phyloP scores from a whole-genome alignment of 2,888 invertebrate species.

The Mayetiola destructor region DNA sequence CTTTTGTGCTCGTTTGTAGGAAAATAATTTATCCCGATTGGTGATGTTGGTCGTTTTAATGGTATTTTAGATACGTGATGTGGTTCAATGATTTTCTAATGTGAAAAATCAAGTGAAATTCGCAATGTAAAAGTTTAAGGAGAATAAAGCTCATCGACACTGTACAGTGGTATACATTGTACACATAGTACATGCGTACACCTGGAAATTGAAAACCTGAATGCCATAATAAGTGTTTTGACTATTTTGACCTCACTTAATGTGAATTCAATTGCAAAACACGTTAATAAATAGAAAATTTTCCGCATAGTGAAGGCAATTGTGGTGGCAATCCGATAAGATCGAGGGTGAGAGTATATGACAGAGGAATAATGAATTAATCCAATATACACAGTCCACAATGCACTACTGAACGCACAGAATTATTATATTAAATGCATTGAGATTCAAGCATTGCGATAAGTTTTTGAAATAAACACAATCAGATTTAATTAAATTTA shows the following conservation, averaged over 20 bases:
- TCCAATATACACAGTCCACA: too few relatives aligned
- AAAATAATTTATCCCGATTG: not conserved
- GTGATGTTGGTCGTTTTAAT: not conserved
- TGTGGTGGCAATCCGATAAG: too few relatives aligned
- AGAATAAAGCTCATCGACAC: not conserved
- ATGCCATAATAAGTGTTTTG: too few relatives aligned
- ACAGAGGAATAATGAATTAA: too few relatives aligned
- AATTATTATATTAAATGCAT: too few relatives aligned
- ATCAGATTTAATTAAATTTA: too few relatives aligned
- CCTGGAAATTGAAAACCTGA: not conserved
- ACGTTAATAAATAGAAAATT: slow-evolving; percentile 9
- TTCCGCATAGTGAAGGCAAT: slow-evolving; percentile 10
- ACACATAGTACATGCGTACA: not conserved
- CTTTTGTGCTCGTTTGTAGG: not conserved
- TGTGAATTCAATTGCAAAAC: not conserved
- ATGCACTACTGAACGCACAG: too few relatives aligned
- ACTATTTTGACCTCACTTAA: not conserved
- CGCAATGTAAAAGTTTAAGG: not conserved
- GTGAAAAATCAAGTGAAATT: not conserved
- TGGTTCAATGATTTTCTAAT: not conserved
- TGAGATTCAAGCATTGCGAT: too few relatives aligned
- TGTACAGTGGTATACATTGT: too few relatives aligned
- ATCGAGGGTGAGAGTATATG: too few relatives aligned
- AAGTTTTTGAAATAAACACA: too few relatives aligned
- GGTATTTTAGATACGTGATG: not conserved